Base-by-base conservation (phyloP, 2,113 vertebrate species). In the Progne subis region DNA sequence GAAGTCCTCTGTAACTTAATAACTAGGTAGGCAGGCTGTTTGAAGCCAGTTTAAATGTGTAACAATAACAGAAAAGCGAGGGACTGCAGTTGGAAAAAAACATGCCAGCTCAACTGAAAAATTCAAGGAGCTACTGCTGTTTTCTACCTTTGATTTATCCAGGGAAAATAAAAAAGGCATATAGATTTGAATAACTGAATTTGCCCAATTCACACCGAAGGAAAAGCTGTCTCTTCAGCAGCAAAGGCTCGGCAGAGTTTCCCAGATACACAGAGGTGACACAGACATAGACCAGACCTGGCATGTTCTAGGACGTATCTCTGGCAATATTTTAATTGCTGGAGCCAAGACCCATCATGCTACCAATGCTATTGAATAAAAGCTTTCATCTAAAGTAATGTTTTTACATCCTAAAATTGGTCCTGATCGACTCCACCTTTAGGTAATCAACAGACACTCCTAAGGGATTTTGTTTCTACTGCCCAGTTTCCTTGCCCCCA, bases 281-380 rank as follows among this genome's bases (percentile, higher is more conserved):
- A 44, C 8, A 50, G 84, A 84, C 23, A 55, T 9, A 81, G 50
- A 78, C 8, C 60, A 94, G 84, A 55, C 29, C 29, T 78, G 69
- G 24, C 32, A 64, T 0, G 0, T 12, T 50, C 39, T 44, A 75
- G 52, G 26, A 70, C 8, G 0, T 25, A 29, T 68, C 28, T 84
- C 70, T 75, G 69, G 29, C 64, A 82, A 55, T 52, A 75, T 52
- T 84, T 78, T 70, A 50, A 52, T 59, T 70, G 18, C 57, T 63
- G 39, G 26, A 92, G 41, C 56, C 39, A 63, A 94, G 47, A 9
- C 34, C 80, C 39, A 55, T 65, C 49, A 67, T 69, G 24, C 57
- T 59, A 88, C 63, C 44, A 43, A n/a, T 13, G 25, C 10, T 59
- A 29, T 6, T 65, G 55, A 91, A 92, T 39, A 88, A 70, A 49